These are phyloP conservation scores for Cordilura impudica DNA, from an alignment of 2,888 invertebrate species.

Conservation along the genomic window DNA sequence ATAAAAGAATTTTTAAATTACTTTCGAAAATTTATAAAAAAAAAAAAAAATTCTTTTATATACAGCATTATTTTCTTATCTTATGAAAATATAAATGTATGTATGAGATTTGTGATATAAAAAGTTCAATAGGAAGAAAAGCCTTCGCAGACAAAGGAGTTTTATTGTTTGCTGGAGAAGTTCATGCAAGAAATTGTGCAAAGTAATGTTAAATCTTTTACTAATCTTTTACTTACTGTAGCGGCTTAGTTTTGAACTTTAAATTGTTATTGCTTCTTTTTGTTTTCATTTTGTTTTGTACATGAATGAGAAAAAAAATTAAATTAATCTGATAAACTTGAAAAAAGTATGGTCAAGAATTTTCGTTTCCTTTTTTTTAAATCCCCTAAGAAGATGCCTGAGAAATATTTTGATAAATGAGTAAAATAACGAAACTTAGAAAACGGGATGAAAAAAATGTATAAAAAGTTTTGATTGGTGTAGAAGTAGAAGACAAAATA, in stretches of 20 bases:
- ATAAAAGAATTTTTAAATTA: not conserved
- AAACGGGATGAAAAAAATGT: too few species aligned
- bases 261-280: slow-evolving; percentile 28
- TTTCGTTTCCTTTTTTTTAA: slow-evolving; percentile 22
- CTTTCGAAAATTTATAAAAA: not conserved
- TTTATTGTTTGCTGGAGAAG: slow-evolving; percentile 28
- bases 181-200: not conserved
- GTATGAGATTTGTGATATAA: not conserved
- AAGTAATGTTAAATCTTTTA: not conserved
- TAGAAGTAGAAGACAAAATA: too few species aligned
- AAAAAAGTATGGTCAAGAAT: not conserved
- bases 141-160: slow-evolving; percentile 25
- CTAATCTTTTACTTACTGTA: slow-evolving; percentile 8
- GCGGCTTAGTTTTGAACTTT: slow-evolving; percentile 43
- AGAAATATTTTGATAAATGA: not conserved
- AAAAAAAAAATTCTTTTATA: slow-evolving; percentile 20
- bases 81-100: slow-evolving; percentile 7
- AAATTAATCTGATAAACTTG: slow-evolving; percentile 37
- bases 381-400: not conserved
- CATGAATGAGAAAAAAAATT: not conserved
- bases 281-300: slow-evolving; percentile 4
- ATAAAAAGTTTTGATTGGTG: too few species aligned
- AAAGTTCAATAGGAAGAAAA: not conserved
- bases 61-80: slow-evolving; percentile 46
- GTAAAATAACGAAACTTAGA: too few species aligned